Evolutionary conservation across 2,113 vertebrate species (phyloP).

Genomic region (Cnemophilus loriae): DNA sequence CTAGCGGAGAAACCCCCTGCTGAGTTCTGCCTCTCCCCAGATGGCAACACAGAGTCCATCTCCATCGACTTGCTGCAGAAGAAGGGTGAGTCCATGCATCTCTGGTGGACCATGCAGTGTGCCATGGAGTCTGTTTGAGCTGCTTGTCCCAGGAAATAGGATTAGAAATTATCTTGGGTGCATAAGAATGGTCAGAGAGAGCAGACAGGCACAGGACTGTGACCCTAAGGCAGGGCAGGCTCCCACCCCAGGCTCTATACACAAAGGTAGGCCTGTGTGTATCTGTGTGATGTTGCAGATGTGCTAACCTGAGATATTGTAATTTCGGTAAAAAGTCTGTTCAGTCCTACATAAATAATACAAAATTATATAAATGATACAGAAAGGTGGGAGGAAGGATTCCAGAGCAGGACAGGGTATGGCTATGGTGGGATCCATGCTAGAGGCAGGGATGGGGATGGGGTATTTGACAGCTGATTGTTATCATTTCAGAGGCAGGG

Average conservation of each 20-base stretch:
- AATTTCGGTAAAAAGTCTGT: neutral
- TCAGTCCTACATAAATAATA: neutral
- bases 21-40: conserved; percentile 95
- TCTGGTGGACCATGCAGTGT: accelerated
- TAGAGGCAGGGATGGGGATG: neutral
- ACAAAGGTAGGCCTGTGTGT: neutral
- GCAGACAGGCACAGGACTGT: neutral
- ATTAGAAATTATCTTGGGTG: neutral
- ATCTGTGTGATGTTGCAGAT: neutral
- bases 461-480: neutral
- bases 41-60: conserved; percentile 81
- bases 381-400: neutral
- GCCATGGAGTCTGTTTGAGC: neutral
- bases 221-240: neutral
- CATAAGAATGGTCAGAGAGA: neutral
- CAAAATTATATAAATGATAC: neutral
- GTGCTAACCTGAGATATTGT: neutral
- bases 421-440: neutral
- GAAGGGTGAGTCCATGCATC: conserved; percentile 73
- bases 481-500: neutral
- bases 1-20: conserved; percentile 90
- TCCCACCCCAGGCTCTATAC: neutral
- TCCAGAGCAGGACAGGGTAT: neutral
- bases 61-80: conserved; percentile 91
- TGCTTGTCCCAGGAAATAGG: neutral